Conservation (phyloP, 2,797 vertebrate species). For the Threskiornis aethiopicus region DNA sequence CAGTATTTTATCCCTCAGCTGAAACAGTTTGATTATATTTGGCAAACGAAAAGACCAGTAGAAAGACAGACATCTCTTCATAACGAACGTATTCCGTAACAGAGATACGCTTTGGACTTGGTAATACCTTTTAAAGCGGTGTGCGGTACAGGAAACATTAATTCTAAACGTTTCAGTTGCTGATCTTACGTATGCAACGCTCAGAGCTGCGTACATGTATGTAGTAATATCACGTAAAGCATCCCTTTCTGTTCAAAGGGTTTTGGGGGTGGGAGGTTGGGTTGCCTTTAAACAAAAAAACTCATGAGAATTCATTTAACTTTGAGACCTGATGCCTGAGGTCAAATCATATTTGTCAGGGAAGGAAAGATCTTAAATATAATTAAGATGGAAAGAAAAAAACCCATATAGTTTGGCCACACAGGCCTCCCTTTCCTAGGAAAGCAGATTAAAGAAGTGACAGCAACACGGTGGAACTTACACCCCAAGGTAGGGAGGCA, state of each 20-base stretch:
- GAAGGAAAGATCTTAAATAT: neutral
- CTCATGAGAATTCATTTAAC: neutral
- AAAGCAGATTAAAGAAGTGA: neutral
- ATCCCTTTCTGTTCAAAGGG: neutral
- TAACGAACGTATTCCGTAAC: rapidly evolving
- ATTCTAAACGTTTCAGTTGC: neutral
- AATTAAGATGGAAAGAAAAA: neutral
- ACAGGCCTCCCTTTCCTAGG: too few relatives aligned
- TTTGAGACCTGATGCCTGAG: rapidly evolving
- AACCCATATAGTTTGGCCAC: neutral
- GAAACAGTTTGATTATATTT: neutral
- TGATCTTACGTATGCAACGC: neutral
- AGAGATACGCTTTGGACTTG: rapidly evolving
- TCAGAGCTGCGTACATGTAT: rapidly evolving
- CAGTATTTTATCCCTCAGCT: neutral
- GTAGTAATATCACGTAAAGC: rapidly evolving
- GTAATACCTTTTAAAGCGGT: rapidly evolving
- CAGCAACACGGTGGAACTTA: neutral
- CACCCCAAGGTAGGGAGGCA: neutral
- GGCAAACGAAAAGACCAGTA: neutral
- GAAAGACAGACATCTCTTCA: neutral
- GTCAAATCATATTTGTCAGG: neutral
- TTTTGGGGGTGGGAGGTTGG: rapidly evolving
- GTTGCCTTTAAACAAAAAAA: neutral
- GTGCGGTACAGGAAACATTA: neutral